These are phyloP conservation scores for Galerucella nymphaeae DNA, from an alignment of 2,888 invertebrate species.

Conservation along the genomic window DNA sequence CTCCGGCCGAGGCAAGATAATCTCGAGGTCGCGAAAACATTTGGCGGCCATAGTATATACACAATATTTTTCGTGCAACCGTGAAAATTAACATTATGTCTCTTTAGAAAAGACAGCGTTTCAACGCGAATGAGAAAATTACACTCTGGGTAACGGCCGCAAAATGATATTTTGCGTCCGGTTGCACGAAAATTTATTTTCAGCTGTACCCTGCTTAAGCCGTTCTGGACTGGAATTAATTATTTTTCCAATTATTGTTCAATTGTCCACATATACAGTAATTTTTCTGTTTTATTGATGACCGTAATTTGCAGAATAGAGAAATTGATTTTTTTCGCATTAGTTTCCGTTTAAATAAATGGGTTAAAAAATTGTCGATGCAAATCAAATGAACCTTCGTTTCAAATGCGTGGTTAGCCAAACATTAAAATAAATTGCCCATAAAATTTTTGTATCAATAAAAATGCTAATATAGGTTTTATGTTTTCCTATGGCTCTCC, in stretches of 20 bases:
- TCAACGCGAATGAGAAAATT: no score
- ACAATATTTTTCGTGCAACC: no score
- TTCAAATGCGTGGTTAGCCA: slow-evolving; percentile 24
- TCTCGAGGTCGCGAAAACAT: no score
- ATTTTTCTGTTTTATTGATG: neutral
- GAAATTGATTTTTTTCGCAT: slow-evolving; percentile 9
- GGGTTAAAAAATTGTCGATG: slow-evolving; percentile 12
- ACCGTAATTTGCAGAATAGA: slow-evolving; percentile 5
- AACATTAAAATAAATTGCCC: slow-evolving; percentile 38
- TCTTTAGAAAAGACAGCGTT: no score
- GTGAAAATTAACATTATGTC: no score
- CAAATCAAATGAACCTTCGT: slow-evolving; percentile 17
- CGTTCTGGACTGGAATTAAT: no score
- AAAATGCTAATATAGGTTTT: slow-evolving; percentile 37
- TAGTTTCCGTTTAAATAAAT: slow-evolving; percentile 21
- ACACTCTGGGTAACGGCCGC: no score
- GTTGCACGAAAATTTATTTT: no score
- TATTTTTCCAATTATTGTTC: neutral
- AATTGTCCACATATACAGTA: neutral
- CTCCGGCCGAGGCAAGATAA: no score
- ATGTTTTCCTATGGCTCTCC: slow-evolving; percentile 11
- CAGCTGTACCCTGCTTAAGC: no score
- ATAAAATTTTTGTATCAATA: slow-evolving; percentile 39
- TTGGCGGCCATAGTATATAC: no score
- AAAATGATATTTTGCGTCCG: no score